Percentiles rank a stretch among this genome's conserved stretches.
Evolutionary conservation across 2,888 invertebrate genomes (phyloP).

Genomic region (Teleiodes luculella): DNA sequence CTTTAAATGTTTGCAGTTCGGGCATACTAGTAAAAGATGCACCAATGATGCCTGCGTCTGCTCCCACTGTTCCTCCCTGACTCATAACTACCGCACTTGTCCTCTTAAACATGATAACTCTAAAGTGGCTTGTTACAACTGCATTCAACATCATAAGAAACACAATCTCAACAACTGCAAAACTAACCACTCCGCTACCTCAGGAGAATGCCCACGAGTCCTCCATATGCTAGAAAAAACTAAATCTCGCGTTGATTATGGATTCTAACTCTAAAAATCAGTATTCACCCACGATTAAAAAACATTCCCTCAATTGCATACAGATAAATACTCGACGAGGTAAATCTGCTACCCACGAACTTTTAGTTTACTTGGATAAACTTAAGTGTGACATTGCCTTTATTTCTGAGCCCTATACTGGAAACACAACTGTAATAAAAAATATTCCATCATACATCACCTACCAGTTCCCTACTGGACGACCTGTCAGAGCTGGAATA

Average conservation of each 20-base stretch:
- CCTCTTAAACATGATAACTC: too few species aligned
- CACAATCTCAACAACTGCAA: neutral
- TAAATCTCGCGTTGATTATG: too few species aligned
- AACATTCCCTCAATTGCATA: too few species aligned
- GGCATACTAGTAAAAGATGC: neutral
- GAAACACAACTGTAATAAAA: neutral
- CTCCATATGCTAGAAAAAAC: neutral
- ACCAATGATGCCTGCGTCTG: neutral
- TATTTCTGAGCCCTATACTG: conserved; percentile 19
- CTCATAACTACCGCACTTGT: neutral
- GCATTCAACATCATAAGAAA: neutral
- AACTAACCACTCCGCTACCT: neutral
- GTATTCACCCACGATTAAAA: too few species aligned
- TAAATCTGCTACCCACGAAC: too few species aligned
- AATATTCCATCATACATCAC: conserved; percentile 5
- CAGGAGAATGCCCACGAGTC: neutral
- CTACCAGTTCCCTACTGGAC: neutral
- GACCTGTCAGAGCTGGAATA: conserved; percentile 5
- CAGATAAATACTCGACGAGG: too few species aligned
- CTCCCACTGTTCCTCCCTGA: neutral
- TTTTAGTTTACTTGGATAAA: neutral
- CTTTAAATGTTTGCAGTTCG: conserved; percentile 1
- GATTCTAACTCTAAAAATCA: too few species aligned
- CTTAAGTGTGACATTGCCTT: neutral
- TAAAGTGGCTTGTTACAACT: neutral